Conservation (phyloP, 1,140 invertebrate genomes). For the Philopotamus ludificatus region DNA sequence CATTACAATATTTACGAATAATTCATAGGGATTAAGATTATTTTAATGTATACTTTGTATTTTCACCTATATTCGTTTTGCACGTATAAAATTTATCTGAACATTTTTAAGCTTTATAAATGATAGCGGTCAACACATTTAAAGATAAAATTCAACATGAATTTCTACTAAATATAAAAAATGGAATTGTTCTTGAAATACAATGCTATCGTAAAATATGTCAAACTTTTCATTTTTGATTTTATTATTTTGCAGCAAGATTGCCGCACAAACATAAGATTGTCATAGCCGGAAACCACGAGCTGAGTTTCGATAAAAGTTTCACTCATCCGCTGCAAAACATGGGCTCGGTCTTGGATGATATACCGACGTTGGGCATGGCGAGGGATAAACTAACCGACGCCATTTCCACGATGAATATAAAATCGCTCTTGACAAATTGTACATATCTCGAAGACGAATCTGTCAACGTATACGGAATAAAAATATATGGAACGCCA, state of each 20-base stretch:
- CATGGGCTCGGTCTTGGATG: constrained; percentile 56
- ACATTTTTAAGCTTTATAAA: no score
- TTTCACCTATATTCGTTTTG: no score
- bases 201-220: no score
- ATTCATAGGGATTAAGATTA: no score
- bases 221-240: no score
- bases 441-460: constrained; percentile 79
- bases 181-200: no score
- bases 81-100: no score
- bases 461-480: constrained; percentile 65
- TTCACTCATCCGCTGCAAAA: constrained; percentile 64
- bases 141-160: no score
- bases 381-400: constrained; percentile 63
- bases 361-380: constrained; percentile 68
- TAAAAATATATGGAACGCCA: constrained; percentile 83
- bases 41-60: no score
- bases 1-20: no score
- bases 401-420: constrained; percentile 63
- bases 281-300: constrained; percentile 88
- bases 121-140: no score
- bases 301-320: constrained; percentile 77
- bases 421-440: constrained; percentile 70
- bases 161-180: no score
- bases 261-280: constrained; percentile 82
- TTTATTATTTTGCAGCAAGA: constrained; percentile 53